These are phyloP conservation scores for Hydrochoerus hydrochaeris DNA, from an alignment of 2,113 vertebrate species.

Conservation along the genomic window DNA sequence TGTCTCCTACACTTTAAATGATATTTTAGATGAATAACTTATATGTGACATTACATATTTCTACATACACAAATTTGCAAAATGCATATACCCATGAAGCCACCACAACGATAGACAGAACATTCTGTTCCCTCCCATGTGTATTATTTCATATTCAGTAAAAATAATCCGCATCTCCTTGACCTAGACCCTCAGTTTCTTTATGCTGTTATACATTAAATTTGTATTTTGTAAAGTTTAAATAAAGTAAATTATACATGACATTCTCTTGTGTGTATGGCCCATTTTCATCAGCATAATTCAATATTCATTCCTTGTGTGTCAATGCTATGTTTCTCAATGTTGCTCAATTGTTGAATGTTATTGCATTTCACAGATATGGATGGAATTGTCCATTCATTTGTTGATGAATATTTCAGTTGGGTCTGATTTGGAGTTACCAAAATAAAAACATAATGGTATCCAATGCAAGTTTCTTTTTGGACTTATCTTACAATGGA, in stretches of 20 bases:
- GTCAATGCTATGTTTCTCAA: background rate
- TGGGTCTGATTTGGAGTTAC: background rate
- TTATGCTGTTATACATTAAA: background rate
- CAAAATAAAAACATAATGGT: background rate
- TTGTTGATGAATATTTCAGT: background rate
- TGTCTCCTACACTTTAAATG: background rate
- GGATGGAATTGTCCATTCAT: background rate
- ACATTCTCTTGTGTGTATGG: background rate
- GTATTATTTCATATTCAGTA: background rate
- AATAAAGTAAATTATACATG: background rate
- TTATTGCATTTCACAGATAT: background rate
- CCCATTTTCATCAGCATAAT: background rate
- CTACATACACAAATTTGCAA: background rate
- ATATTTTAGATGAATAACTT: background rate
- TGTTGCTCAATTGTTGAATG: background rate
- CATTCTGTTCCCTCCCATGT: background rate
- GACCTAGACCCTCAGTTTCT: background rate
- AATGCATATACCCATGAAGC: background rate
- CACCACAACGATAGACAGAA: background rate
- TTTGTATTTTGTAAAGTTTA: background rate
- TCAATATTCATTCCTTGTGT: background rate
- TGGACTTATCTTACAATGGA: background rate
- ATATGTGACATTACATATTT: background rate
- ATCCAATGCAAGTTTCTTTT: background rate
- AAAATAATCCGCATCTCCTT: background rate